A percentile compares a stretch with the other conserved stretches of the same genome.
Conservation (phyloP, 1,140 invertebrate genomes). For the Bombus haemorrhoidalis region DNA sequence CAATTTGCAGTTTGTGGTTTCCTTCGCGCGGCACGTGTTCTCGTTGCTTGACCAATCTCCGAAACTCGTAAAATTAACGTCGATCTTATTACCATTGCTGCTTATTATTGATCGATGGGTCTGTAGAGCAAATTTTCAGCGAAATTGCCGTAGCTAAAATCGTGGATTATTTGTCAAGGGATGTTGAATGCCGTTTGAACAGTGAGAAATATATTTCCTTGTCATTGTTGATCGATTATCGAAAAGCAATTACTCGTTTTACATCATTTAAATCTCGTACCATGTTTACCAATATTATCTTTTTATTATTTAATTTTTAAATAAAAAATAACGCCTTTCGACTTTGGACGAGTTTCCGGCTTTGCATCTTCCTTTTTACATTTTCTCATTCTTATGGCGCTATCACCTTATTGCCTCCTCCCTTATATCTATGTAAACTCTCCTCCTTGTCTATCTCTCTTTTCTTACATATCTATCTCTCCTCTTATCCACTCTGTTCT, state of each 20-base stretch:
- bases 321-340: no score
- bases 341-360: no score
- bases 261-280: not conserved
- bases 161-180: slow-evolving; percentile 8
- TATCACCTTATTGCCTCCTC: no score
- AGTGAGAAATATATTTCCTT: not conserved
- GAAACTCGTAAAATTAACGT: slow-evolving; percentile 1
- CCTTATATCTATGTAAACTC: no score
- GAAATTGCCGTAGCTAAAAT: not conserved
- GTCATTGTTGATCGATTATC: not conserved
- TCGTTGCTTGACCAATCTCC: not conserved
- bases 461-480: no score
- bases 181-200: not conserved
- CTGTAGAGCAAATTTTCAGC: not conserved
- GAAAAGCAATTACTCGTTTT: not conserved
- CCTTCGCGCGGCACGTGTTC: no score
- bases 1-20: slow-evolving; percentile 32
- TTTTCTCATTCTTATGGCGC: no score
- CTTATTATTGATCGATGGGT: slow-evolving; percentile 6
- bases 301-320: no score
- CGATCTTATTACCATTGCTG: not conserved
- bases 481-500: no score
- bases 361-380: no score
- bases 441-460: no score
- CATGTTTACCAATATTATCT: not conserved